Evolutionary conservation across 2,113 vertebrate species (phyloP).

Genomic region (Halcyon senegalensis): DNA sequence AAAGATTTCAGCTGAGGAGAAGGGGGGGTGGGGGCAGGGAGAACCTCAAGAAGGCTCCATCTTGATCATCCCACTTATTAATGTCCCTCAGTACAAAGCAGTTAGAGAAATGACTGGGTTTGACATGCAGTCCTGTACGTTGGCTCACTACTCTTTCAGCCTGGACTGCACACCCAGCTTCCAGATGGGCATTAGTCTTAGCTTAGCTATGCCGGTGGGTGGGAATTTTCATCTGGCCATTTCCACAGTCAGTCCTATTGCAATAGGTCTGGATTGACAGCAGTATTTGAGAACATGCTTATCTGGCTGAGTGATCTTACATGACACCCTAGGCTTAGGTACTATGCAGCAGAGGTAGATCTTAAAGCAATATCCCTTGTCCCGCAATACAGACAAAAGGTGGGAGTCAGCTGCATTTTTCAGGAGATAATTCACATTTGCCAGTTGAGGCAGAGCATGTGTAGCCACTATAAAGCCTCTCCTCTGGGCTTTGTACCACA

Average conservation of each 20-base stretch:
- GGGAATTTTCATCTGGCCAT: background rate
- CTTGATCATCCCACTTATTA: background rate
- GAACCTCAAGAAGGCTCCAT: background rate
- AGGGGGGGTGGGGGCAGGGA: too few relatives aligned
- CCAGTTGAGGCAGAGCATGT: background rate
- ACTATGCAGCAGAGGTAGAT: background rate
- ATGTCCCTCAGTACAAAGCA: background rate
- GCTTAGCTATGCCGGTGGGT: background rate
- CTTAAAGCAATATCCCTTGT: background rate
- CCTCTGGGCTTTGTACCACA: accelerated
- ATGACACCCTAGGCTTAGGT: background rate
- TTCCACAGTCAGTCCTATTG: background rate
- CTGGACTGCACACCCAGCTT: background rate
- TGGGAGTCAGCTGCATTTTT: background rate
- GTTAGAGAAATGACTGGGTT: background rate
- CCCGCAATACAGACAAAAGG: background rate
- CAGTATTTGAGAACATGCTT: background rate
- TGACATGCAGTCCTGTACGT: background rate
- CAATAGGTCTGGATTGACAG: background rate
- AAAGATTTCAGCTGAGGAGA: background rate
- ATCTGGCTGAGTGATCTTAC: background rate
- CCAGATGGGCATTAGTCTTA: background rate
- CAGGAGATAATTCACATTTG: background rate
- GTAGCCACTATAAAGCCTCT: background rate
- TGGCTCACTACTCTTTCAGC: background rate